A percentile compares a stretch with the other conserved stretches of the same genome.
Evolutionary conservation across 2,888 invertebrate species (phyloP).

Genomic region (Zygothrica quintamaculata): DNA sequence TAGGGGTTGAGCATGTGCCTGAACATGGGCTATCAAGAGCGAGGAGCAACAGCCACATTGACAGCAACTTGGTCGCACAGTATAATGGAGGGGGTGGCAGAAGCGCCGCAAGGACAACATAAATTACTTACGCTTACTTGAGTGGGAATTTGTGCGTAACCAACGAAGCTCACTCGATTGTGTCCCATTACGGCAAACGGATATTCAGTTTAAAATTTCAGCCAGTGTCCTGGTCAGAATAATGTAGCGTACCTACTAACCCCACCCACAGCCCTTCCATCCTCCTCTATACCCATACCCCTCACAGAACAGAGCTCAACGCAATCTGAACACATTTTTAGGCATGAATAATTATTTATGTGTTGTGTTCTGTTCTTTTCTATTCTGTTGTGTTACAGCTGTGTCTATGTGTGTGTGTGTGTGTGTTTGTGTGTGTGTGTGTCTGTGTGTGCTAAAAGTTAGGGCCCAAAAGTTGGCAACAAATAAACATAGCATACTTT

Average conservation of each 20-base stretch:
- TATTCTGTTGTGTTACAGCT: neutral
- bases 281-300: too few relatives aligned
- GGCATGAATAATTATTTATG: constrained; percentile 81
- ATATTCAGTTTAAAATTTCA: constrained; percentile 76
- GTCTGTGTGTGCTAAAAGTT: constrained; percentile 24
- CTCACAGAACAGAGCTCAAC: too few relatives aligned
- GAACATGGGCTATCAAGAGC: neutral
- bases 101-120: constrained; percentile 79
- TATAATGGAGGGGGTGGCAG: constrained; percentile 25
- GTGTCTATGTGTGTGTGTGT: constrained; percentile 1
- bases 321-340: constrained; percentile 60
- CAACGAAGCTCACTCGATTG: constrained; percentile 78
- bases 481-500: constrained; percentile 51
- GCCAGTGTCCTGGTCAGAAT: constrained; percentile 55
- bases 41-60: constrained; percentile 19
- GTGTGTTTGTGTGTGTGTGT: constrained; percentile 1
- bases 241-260: constrained; percentile 29
- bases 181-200: constrained; percentile 78
- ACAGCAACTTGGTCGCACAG: constrained; percentile 25
- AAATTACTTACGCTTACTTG: constrained; percentile 83
- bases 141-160: constrained; percentile 82
- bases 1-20: neutral
- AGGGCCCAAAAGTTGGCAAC: constrained; percentile 38
- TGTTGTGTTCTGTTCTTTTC: constrained; percentile 20
- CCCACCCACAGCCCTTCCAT: neutral